A percentile compares a stretch with the other conserved stretches of the same genome.
Evolutionary conservation across 2,113 vertebrate genomes (phyloP).

Genomic region (Fulica atra): DNA sequence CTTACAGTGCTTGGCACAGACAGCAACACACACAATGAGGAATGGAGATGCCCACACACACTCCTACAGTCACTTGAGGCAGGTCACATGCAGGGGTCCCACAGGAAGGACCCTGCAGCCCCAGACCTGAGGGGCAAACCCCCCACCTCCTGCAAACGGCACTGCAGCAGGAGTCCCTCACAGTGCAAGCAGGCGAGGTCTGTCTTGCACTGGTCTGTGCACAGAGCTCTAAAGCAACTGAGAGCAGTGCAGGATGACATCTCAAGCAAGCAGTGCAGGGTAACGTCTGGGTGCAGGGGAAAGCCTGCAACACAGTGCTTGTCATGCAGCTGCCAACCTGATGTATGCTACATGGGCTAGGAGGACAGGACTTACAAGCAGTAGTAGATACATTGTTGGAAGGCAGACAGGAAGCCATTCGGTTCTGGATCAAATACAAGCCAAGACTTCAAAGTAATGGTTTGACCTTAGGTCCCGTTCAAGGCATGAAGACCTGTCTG

Average conservation of each 20-base stretch:
- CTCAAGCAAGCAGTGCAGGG: background rate
- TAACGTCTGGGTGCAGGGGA: background rate
- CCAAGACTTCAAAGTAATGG: background rate
- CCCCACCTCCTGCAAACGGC: too few species aligned
- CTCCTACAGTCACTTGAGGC: rapidly evolving
- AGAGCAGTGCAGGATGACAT: background rate
- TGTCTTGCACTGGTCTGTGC: background rate
- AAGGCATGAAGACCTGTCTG: background rate
- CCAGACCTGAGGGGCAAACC: background rate
- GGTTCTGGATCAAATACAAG: background rate
- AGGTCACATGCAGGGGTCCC: rapidly evolving
- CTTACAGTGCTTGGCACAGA: background rate
- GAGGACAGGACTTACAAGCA: background rate
- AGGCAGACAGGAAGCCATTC: background rate
- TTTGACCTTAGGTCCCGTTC: background rate
- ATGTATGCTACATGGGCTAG: rapidly evolving
- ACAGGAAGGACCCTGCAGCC: background rate
- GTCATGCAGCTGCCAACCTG: background rate
- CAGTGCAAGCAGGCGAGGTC: background rate
- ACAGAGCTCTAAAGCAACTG: background rate
- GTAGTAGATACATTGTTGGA: background rate
- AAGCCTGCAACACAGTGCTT: background rate
- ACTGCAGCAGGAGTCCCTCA: background rate
- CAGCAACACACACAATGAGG: rapidly evolving
- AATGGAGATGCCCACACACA: rapidly evolving